These are phyloP conservation scores for Bovichtus variegatus DNA, from an alignment of 2,797 vertebrate genomes.

Conservation along the genomic window DNA sequence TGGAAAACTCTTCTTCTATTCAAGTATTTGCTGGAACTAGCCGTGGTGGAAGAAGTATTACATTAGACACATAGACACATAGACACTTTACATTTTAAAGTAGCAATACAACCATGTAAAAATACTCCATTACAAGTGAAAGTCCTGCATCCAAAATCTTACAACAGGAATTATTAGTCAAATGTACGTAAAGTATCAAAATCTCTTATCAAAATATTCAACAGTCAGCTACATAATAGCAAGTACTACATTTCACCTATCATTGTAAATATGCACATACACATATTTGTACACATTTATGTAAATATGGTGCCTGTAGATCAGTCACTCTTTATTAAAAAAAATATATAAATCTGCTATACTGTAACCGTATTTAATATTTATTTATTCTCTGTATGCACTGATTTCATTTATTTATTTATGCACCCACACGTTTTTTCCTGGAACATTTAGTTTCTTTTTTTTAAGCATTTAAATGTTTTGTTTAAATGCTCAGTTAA, in stretches of 20 bases:
- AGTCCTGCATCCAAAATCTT: not conserved
- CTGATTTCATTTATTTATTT: not conserved
- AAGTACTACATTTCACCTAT: not conserved
- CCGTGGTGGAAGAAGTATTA: not conserved
- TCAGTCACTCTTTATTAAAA: not conserved
- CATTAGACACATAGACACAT: no score
- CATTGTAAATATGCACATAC: not conserved
- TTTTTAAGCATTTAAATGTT: not conserved
- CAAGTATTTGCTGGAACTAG: not conserved
- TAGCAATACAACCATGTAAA: not conserved
- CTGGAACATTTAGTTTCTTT: not conserved
- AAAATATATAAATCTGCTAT: no score
- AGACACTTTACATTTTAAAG: no score
- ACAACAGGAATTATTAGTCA: not conserved
- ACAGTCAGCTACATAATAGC: not conserved
- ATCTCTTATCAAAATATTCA: not conserved
- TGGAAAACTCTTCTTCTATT: not conserved
- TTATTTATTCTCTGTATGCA: not conserved
- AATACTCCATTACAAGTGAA: not conserved
- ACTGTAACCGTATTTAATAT: not conserved
- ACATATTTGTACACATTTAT: not conserved
- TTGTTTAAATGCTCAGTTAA: not conserved
- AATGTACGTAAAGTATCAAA: not conserved
- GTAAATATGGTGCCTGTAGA: not conserved
- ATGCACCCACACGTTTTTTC: conserved; percentile 1